Evolutionary conservation across 2,113 vertebrate species (phyloP).

Genomic region (Penelope pileata): DNA sequence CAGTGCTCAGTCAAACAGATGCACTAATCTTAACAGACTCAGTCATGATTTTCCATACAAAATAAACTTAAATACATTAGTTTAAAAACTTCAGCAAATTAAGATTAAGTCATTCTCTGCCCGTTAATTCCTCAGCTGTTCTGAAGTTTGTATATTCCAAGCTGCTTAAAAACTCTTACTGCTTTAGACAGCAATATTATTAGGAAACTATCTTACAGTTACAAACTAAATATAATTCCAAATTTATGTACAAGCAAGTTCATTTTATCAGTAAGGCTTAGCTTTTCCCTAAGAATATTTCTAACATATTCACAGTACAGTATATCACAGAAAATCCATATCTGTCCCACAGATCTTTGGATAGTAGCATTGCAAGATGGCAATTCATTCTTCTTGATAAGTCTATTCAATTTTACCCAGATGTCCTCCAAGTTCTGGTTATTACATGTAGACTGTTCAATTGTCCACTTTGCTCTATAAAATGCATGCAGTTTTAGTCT

Average conservation of each 20-base stretch:
- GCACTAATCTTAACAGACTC: not conserved
- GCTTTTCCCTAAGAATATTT: constrained; percentile 80
- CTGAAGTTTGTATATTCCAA: not conserved
- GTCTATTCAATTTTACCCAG: constrained; percentile 81
- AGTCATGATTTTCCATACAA: not conserved
- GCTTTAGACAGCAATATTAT: not conserved
- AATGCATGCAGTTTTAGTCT: constrained; percentile 80
- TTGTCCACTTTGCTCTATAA: constrained; percentile 89
- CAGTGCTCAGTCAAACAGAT: not conserved
- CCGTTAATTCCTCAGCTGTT: not conserved
- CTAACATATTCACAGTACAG: constrained; percentile 87
- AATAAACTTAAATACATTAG: not conserved
- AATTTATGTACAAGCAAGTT: constrained; percentile 81
- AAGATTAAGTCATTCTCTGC: not conserved
- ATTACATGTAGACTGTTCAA: constrained; percentile 79
- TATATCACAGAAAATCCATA: constrained; percentile 96
- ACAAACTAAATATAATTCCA: constrained; percentile 84
- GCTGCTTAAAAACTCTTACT: not conserved
- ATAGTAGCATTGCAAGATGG: constrained; percentile 92
- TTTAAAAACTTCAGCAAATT: not conserved
- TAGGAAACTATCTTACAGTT: not conserved
- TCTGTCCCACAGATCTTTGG: constrained; percentile 83
- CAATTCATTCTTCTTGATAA: constrained; percentile 75
- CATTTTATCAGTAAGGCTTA: constrained; percentile 84
- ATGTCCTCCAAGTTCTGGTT: constrained; percentile 81